A percentile compares a stretch with the other conserved stretches of the same genome.
Evolutionary conservation across 2,888 invertebrate species (phyloP).

Genomic region (Acanthosoma haemorrhoidale): DNA sequence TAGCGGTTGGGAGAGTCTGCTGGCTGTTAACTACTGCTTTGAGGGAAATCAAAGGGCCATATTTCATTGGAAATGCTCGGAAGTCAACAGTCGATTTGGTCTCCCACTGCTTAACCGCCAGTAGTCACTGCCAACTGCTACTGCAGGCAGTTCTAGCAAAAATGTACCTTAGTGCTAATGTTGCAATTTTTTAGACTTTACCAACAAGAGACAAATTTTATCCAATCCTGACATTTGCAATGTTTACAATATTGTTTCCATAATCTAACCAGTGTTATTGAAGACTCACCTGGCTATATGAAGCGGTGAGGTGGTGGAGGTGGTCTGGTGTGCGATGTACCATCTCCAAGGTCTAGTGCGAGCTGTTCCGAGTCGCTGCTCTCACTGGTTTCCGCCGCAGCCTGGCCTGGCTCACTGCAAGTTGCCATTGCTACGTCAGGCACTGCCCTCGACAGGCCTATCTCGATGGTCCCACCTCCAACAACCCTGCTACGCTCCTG

Average conservation of each 20-base stretch:
- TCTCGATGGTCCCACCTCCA: slow-evolving; percentile 19
- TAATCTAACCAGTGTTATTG: neutral
- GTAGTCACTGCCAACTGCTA: no score
- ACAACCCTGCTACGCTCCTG: slow-evolving; percentile 21
- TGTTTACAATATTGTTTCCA: neutral
- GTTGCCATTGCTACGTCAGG: slow-evolving; percentile 92
- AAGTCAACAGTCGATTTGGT: no score
- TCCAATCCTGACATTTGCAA: neutral
- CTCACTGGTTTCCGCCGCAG: slow-evolving; percentile 41
- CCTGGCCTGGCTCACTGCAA: slow-evolving; percentile 49
- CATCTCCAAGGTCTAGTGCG: slow-evolving; percentile 81
- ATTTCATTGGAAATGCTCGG: no score
- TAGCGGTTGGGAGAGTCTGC: no score
- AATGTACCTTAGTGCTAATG: no score
- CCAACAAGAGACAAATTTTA: no score
- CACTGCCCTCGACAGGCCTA: slow-evolving; percentile 71
- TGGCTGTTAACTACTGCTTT: no score
- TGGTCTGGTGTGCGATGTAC: slow-evolving; percentile 49
- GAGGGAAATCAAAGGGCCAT: no score
- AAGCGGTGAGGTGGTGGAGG: slow-evolving; percentile 43
- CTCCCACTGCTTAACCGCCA: no score
- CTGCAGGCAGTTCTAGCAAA: no score
- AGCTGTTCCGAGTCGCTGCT: slow-evolving; percentile 49
- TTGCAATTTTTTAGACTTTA: no score
- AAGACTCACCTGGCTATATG: slow-evolving; percentile 42